phyloP scores from a whole-genome alignment of 2,888 invertebrate genomes.

The Drosophila parthenogenetica region DNA sequence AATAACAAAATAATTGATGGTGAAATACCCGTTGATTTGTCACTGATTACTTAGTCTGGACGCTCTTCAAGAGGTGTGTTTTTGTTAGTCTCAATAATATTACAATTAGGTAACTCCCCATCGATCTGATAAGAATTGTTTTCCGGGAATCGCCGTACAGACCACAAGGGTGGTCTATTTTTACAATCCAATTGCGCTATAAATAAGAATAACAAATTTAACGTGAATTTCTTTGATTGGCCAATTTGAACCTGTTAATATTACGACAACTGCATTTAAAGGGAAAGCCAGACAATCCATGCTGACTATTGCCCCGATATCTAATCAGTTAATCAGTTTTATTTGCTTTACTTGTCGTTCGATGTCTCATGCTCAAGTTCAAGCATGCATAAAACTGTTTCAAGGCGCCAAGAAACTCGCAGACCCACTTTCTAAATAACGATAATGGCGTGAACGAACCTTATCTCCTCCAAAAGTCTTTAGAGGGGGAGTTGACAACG shows the following conservation, averaged over 20 bases:
- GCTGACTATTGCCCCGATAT: conserved; percentile 13
- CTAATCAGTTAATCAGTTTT: conserved; percentile 41
- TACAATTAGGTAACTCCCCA: conserved; percentile 11
- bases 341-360: conserved; percentile 17
- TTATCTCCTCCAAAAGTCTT: conserved; percentile 26
- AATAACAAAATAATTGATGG: not conserved
- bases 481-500: conserved; percentile 37
- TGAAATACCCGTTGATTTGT: not conserved
- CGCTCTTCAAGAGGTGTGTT: not conserved
- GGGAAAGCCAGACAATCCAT: conserved; percentile 19
- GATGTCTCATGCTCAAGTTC: conserved; percentile 39
- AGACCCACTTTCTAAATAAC: conserved; percentile 48
- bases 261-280: conserved; percentile 34
- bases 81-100: conserved; percentile 5
- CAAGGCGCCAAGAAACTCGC: conserved; percentile 28
- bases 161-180: conserved; percentile 33
- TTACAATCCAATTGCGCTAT: conserved; percentile 28
- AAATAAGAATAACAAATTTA: conserved; percentile 23
- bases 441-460: conserved; percentile 26
- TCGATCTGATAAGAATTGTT: conserved; percentile 1
- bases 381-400: conserved; percentile 27
- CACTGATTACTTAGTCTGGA: not conserved
- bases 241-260: conserved; percentile 21
- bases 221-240: conserved; percentile 7
- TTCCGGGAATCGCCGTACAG: conserved; percentile 14